A percentile compares a stretch with the other conserved stretches of the same genome.
Evolutionary conservation across 35 echinoderm and acorn worm species (phyloP).

Genomic region (Anneissia japonica): DNA sequence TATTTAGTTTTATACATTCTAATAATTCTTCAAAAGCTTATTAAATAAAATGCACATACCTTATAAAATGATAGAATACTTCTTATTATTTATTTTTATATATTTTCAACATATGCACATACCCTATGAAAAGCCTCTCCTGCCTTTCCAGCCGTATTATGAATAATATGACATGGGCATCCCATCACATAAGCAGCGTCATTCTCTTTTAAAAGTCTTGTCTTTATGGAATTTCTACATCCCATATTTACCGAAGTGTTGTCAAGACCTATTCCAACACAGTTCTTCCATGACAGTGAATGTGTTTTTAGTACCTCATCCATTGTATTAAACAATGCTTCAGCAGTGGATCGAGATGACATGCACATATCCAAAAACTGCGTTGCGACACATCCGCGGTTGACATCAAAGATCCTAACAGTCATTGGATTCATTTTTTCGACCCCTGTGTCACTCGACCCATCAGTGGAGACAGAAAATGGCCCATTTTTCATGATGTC

Average conservation of each 20-base stretch:
- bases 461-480: not conserved
- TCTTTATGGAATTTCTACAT: constrained; percentile 4
- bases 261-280: constrained; percentile 2
- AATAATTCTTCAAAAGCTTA: too few species aligned
- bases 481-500: not conserved
- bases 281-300: not conserved
- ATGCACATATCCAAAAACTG: constrained; percentile 17
- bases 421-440: constrained; percentile 13
- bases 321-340: not conserved
- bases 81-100: too few species aligned
- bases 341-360: not conserved
- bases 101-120: not conserved
- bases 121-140: not conserved
- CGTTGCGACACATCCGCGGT: not conserved
- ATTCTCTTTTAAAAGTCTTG: not conserved
- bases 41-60: not conserved
- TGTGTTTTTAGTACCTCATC: not conserved
- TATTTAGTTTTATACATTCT: too few species aligned
- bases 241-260: constrained; percentile 19
- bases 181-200: not conserved
- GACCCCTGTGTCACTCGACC: constrained; percentile 6
- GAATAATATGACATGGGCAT: not conserved
- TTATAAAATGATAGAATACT: too few species aligned
- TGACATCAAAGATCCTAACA: constrained; percentile 4
- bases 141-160: not conserved